Conservation (phyloP, 2,797 vertebrate genomes). For the Pseudochromis fuscus region DNA sequence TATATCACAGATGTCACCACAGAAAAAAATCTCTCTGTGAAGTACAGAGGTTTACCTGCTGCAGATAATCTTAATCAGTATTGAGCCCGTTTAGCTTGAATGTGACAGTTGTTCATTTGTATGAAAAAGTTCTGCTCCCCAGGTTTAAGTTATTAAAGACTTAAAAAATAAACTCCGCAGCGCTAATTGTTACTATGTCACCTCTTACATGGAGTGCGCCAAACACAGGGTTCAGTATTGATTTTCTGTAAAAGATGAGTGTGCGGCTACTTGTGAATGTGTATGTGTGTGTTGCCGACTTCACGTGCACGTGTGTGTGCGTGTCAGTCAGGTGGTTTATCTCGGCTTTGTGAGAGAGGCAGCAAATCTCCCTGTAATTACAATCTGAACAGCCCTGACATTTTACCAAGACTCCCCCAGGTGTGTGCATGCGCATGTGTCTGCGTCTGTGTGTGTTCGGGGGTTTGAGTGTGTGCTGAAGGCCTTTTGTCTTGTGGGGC, state of each 20-base stretch:
- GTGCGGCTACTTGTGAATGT: slow-evolving; percentile 23
- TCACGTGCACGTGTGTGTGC: slow-evolving; percentile 25
- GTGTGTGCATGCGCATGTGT: slow-evolving; percentile 56
- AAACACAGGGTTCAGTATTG: slow-evolving; percentile 51
- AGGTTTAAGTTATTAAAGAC: neutral
- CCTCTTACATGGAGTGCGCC: slow-evolving; percentile 31
- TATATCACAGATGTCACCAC: too few species aligned
- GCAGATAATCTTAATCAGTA: too few species aligned
- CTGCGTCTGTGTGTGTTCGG: slow-evolving; percentile 38
- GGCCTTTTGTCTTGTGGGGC: slow-evolving; percentile 80
- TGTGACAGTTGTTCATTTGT: too few species aligned
- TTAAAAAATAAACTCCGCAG: slow-evolving; percentile 4
- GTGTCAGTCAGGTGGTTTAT: slow-evolving; percentile 74
- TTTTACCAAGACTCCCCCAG: slow-evolving; percentile 76
- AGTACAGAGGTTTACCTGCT: too few species aligned
- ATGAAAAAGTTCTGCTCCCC: neutral
- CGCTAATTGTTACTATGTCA: slow-evolving; percentile 42
- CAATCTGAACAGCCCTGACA: slow-evolving; percentile 79
- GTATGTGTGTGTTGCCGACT: slow-evolving; percentile 22
- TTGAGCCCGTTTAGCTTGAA: too few species aligned
- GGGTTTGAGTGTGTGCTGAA: slow-evolving; percentile 50
- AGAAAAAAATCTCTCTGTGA: too few species aligned
- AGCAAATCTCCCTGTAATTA: slow-evolving; percentile 81
- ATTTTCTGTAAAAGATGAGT: slow-evolving; percentile 65
- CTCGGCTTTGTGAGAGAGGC: slow-evolving; percentile 69